A percentile compares a stretch with the other conserved stretches of the same genome.
Conservation (phyloP, 1,140 invertebrate genomes). For the Cotesia glomerata region DNA sequence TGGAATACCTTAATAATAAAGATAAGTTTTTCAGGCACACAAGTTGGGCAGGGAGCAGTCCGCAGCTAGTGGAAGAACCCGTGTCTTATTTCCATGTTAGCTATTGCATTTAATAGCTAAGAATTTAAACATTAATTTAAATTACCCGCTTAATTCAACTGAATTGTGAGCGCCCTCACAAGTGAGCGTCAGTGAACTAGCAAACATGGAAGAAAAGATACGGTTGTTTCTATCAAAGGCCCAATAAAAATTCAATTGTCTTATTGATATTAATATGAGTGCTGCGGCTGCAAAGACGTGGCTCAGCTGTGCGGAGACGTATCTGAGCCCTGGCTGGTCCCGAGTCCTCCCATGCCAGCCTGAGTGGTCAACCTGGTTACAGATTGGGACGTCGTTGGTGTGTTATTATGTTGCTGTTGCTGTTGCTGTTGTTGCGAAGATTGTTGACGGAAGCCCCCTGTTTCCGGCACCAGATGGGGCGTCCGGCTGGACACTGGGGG, state of each 20-base stretch:
- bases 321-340: constrained; percentile 58
- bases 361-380: constrained; percentile 54
- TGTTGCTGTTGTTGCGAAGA: constrained; percentile 52
- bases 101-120: neutral
- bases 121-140: neutral
- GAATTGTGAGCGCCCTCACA: too few species aligned
- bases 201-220: neutral
- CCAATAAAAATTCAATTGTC: neutral
- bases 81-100: constrained; percentile 9
- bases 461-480: constrained; percentile 76
- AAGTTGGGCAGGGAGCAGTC: constrained; percentile 57
- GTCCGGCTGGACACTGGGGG: constrained; percentile 74
- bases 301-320: constrained; percentile 61
- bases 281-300: constrained; percentile 62
- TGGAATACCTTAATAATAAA: constrained; percentile 32
- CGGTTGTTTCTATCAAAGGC: constrained; percentile 1
- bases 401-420: constrained; percentile 45
- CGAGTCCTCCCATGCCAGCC: constrained; percentile 54
- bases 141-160: too few species aligned
- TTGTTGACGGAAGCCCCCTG: constrained; percentile 58
- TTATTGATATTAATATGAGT: constrained; percentile 53
- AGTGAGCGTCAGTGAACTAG: too few species aligned
- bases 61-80: constrained; percentile 55
- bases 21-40: constrained; percentile 54
- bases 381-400: constrained; percentile 49